These are phyloP conservation scores for Hiodon alosoides DNA, from an alignment of 2,113 vertebrate genomes.

Conservation along the genomic window DNA sequence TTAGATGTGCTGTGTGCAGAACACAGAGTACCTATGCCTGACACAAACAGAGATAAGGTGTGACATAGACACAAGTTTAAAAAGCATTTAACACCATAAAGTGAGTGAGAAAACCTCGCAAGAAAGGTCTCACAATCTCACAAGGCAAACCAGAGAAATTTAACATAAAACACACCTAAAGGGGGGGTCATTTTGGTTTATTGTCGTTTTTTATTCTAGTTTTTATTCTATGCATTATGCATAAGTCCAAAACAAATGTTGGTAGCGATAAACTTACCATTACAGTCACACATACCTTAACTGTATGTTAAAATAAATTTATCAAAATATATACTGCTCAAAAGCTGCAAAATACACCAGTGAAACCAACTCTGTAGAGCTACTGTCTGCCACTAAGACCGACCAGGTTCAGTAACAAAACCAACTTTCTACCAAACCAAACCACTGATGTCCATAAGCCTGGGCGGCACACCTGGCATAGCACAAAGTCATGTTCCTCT, in stretches of 20 bases:
- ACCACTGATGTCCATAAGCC: neutral
- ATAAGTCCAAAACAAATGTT: neutral
- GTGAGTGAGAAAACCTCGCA: neutral
- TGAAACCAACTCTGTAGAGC: neutral
- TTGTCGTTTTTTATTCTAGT: too few species aligned
- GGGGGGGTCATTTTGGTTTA: too few species aligned
- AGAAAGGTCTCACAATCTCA: too few species aligned
- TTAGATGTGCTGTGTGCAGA: neutral
- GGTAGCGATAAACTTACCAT: neutral
- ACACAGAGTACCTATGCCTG: too few species aligned
- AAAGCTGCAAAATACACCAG: neutral
- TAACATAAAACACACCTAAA: too few species aligned
- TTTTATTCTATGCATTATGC: neutral
- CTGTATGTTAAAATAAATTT: too few species aligned
- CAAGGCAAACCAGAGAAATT: too few species aligned
- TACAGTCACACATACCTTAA: neutral
- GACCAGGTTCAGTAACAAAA: too few species aligned
- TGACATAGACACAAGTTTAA: neutral
- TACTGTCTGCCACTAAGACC: neutral
- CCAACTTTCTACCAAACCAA: neutral
- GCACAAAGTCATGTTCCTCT: slow-evolving; percentile 1
- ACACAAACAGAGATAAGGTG: neutral
- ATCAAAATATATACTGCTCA: neutral
- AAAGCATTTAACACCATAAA: neutral
- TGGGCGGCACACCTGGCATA: too few species aligned